phyloP scores from a whole-genome alignment of 2,888 invertebrate genomes.

The Nezara viridula region DNA sequence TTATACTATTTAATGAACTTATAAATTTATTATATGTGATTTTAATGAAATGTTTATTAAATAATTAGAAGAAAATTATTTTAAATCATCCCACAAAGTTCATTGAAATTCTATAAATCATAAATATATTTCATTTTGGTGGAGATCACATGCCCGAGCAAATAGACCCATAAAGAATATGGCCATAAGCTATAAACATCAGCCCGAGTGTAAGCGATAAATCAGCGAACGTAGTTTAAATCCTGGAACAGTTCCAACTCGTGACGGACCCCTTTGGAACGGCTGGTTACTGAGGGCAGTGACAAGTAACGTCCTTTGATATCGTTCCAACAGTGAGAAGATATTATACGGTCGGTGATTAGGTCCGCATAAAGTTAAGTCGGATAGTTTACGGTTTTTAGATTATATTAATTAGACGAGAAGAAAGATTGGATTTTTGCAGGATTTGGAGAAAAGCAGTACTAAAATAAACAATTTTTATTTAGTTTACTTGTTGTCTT shows the following conservation, averaged over 20 bases:
- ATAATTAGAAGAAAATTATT: no score
- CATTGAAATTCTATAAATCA: background rate
- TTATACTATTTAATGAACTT: no score
- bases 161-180: slow-evolving; percentile 23
- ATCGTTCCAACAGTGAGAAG: background rate
- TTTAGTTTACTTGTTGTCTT: no score
- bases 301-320: slow-evolving; percentile 22
- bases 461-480: no score
- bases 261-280: background rate
- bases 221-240: slow-evolving; percentile 13
- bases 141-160: slow-evolving; percentile 22
- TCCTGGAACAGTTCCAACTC: slow-evolving; percentile 7
- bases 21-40: no score
- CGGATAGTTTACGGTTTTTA: background rate
- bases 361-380: background rate
- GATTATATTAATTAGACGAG: background rate
- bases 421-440: background rate
- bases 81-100: background rate
- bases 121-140: background rate
- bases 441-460: no score
- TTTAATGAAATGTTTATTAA: no score
- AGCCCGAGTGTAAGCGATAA: slow-evolving; percentile 29
- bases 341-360: background rate
- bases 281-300: background rate
- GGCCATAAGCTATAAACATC: slow-evolving; percentile 32